phyloP scores from a whole-genome alignment of 2,113 vertebrate genomes.

The Callopanchax toddi region DNA sequence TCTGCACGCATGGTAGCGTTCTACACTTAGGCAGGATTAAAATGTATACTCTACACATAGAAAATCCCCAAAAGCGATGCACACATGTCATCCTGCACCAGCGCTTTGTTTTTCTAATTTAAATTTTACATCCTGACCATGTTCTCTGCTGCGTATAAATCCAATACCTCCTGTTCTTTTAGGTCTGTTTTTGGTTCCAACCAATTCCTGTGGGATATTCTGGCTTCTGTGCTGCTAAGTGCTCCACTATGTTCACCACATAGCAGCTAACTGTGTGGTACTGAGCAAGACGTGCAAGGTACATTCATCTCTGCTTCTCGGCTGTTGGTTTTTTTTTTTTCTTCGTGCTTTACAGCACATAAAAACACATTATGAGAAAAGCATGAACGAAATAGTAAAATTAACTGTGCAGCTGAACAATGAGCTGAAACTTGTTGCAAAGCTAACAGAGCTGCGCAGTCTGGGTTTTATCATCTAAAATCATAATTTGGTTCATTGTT shows the following conservation, averaged over 20 bases:
- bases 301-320: background rate
- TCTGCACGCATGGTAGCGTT: background rate
- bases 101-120: background rate
- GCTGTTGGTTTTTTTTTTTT: too few species aligned
- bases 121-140: slow-evolving; percentile 3
- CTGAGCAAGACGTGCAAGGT: background rate
- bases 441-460: slow-evolving; percentile 7
- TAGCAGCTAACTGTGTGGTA: background rate
- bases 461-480: too few species aligned
- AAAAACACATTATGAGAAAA: background rate
- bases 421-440: background rate
- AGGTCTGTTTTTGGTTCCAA: slow-evolving; percentile 12
- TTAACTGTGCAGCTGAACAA: background rate
- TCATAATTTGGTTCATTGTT: too few species aligned
- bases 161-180: background rate
- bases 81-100: slow-evolving; percentile 9
- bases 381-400: background rate
- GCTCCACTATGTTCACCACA: slow-evolving; percentile 3
- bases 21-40: background rate
- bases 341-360: too few species aligned
- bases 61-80: slow-evolving; percentile 2
- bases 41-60: background rate
- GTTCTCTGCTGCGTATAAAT: background rate
- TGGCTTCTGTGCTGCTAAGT: background rate
- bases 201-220: background rate